These are phyloP conservation scores for Amniataba percoides DNA, from an alignment of 2,797 vertebrate genomes.

Conservation along the genomic window DNA sequence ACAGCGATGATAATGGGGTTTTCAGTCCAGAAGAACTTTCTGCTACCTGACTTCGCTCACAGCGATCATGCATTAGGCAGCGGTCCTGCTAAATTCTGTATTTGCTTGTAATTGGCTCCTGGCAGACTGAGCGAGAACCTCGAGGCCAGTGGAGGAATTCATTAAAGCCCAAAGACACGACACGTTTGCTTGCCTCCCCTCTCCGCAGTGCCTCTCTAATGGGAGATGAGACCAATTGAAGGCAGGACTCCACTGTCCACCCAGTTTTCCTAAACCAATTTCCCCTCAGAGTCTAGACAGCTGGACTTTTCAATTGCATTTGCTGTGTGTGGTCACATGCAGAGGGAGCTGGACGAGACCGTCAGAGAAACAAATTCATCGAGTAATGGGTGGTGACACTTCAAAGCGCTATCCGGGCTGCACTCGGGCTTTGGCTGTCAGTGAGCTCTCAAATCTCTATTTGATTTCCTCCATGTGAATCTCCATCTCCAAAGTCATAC, in stretches of 20 bases:
- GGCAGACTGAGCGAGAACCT: slow-evolving; percentile 46
- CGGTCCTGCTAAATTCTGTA: slow-evolving; percentile 20
- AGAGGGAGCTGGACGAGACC: slow-evolving; percentile 17
- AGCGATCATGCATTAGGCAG: slow-evolving; percentile 1
- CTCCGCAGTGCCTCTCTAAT: slow-evolving; percentile 43
- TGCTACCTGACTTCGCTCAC: slow-evolving; percentile 29
- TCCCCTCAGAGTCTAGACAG: slow-evolving; percentile 66
- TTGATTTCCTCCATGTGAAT: slow-evolving; percentile 43
- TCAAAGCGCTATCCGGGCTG: slow-evolving; percentile 31
- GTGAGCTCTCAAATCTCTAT: slow-evolving; percentile 45
- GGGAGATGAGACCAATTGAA: slow-evolving; percentile 57
- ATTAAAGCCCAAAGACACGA: slow-evolving; percentile 47
- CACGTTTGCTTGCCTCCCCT: slow-evolving; percentile 26
- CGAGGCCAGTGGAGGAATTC: slow-evolving; percentile 51
- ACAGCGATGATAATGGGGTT: slow-evolving; percentile 30
- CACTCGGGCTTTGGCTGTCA: slow-evolving; percentile 37
- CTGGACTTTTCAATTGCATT: slow-evolving; percentile 57
- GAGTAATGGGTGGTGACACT: slow-evolving; percentile 56
- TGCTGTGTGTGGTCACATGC: slow-evolving; percentile 54
- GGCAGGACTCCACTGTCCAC: slow-evolving; percentile 45
- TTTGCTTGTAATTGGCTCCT: slow-evolving; percentile 61
- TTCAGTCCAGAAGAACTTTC: slow-evolving; percentile 6
- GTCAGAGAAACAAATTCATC: slow-evolving; percentile 50
- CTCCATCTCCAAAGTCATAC: slow-evolving; percentile 29
- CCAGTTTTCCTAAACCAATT: slow-evolving; percentile 66